phyloP scores from a whole-genome alignment of 1,140 invertebrate species.

The Camponotus vicinus region DNA sequence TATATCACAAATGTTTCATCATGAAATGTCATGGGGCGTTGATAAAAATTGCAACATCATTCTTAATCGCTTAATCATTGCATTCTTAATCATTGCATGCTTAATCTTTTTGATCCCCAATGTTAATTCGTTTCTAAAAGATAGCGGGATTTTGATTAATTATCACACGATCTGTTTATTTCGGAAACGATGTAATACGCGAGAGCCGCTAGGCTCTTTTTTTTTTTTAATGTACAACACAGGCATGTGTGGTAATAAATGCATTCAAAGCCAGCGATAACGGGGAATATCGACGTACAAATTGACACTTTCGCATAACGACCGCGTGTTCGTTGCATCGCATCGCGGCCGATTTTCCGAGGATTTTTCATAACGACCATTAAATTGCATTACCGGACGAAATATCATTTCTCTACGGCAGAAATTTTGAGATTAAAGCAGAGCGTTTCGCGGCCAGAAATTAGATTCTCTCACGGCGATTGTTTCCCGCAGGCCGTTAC shows the following conservation, averaged over 20 bases:
- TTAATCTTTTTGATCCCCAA: neutral
- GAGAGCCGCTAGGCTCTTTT: neutral
- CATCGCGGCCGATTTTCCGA: constrained; percentile 51
- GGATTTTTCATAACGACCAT: constrained; percentile 61
- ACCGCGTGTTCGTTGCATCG: constrained; percentile 50
- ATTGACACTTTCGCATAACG: constrained; percentile 61
- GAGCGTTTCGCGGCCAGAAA: constrained; percentile 57
- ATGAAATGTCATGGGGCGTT: neutral
- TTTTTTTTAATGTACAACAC: neutral
- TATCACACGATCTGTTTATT: constrained; percentile 1
- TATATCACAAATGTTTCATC: constrained; percentile 20
- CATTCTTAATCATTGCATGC: too few relatives aligned
- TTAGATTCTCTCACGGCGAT: constrained; percentile 64
- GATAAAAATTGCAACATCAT: constrained; percentile 20
- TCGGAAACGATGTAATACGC: neutral
- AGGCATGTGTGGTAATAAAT: constrained; percentile 30
- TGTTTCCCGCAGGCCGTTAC: constrained; percentile 60
- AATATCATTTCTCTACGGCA: constrained; percentile 61
- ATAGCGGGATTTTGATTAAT: constrained; percentile 2
- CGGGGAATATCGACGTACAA: constrained; percentile 57
- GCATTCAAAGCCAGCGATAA: constrained; percentile 45
- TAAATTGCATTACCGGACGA: constrained; percentile 56
- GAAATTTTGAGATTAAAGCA: constrained; percentile 65
- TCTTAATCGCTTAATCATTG: too few relatives aligned
- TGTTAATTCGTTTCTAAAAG: neutral